These are phyloP conservation scores for Eurypyga helias DNA, from an alignment of 2,113 vertebrate genomes.

Conservation along the genomic window DNA sequence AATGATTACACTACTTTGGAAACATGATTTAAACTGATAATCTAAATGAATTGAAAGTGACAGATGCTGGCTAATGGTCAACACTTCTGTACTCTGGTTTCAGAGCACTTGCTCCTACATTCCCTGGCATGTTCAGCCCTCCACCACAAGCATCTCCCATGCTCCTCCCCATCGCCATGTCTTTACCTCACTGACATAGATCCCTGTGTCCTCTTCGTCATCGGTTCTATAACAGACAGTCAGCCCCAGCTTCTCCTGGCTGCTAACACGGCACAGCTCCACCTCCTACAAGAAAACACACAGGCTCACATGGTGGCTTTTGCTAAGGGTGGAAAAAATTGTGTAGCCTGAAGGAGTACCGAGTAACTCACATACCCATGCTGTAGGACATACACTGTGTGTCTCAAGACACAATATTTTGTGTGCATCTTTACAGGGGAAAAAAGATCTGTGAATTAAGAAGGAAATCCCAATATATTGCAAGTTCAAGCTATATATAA, in stretches of 20 bases:
- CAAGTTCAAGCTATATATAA: neutral
- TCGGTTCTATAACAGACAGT: conserved; percentile 97
- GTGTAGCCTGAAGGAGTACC: neutral
- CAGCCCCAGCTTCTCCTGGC: conserved; percentile 94
- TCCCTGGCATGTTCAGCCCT: neutral
- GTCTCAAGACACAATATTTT: neutral
- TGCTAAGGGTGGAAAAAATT: neutral
- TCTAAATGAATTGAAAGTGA: conserved; percentile 36
- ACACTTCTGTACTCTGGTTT: neutral
- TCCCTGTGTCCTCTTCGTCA: conserved; percentile 92
- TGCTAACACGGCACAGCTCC: conserved; percentile 89
- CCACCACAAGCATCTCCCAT: neutral
- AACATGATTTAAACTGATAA: conserved; percentile 62
- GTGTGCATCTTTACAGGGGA: neutral
- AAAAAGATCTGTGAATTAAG: neutral
- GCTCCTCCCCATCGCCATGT: neutral
- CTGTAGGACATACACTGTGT: neutral
- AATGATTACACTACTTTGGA: conserved; percentile 51
- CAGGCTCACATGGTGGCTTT: neutral
- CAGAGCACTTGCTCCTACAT: neutral
- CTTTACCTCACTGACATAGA: conserved; percentile 95
- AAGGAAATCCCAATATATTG: neutral
- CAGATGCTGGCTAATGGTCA: neutral
- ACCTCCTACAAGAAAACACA: conserved; percentile 84
- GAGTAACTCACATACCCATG: neutral